phyloP scores from a whole-genome alignment of 2,797 vertebrate species.

The Phoeniculus purpureus region DNA sequence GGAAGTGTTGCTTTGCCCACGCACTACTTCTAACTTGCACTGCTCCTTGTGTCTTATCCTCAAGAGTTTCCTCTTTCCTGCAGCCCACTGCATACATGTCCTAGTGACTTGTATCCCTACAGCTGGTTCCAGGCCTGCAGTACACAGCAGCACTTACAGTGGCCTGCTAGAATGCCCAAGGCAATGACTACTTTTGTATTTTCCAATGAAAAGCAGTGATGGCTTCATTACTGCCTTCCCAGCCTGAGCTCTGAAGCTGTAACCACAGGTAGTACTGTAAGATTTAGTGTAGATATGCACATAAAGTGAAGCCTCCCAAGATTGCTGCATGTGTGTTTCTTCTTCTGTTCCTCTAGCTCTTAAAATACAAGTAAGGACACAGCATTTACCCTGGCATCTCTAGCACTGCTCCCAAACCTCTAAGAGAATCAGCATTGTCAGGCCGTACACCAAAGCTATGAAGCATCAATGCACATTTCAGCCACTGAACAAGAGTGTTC shows the following conservation, averaged over 20 bases:
- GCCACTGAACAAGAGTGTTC: neutral
- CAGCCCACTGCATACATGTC: neutral
- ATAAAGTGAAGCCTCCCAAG: neutral
- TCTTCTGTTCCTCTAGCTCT: neutral
- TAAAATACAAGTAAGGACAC: neutral
- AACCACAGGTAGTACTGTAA: neutral
- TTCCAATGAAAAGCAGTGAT: neutral
- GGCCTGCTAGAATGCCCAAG: neutral
- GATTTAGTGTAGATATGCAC: neutral
- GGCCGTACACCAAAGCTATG: neutral
- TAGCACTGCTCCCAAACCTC: neutral
- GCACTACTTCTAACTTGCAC: neutral
- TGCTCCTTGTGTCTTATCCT: neutral
- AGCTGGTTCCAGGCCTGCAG: neutral
- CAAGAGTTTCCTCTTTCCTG: neutral
- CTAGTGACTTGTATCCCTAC: neutral
- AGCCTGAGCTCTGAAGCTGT: slow-evolving; percentile 8
- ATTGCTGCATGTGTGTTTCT: neutral
- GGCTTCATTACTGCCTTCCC: neutral
- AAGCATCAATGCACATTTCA: neutral
- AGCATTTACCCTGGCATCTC: neutral
- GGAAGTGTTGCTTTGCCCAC: slow-evolving; percentile 21
- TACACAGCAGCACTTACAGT: neutral
- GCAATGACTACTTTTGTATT: neutral
- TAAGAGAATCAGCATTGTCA: neutral